A percentile compares a stretch with the other conserved stretches of the same genome.
phyloP scores from a whole-genome alignment of 2,888 invertebrate species.

The Athrips mouffetella region DNA sequence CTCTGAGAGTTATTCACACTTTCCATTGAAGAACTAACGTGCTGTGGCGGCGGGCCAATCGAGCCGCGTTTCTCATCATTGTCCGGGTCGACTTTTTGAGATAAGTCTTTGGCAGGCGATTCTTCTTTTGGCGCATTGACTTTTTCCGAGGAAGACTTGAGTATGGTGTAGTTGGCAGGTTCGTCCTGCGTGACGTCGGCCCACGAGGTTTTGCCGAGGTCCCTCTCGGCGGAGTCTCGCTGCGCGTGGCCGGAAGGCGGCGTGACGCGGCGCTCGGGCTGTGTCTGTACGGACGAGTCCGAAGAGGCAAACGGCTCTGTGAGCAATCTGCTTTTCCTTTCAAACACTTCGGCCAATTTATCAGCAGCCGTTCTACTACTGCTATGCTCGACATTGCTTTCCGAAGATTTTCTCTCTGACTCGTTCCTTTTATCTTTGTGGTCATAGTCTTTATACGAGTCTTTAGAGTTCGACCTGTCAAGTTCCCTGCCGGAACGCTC shows the following conservation, averaged over 20 bases:
- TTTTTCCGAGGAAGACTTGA: conserved; percentile 44
- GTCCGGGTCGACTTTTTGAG: conserved; percentile 25
- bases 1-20: conserved; percentile 32
- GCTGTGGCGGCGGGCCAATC: conserved; percentile 24
- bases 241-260: conserved; percentile 56
- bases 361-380: conserved; percentile 70
- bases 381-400: conserved; percentile 48
- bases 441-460: conserved; percentile 73
- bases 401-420: conserved; percentile 61
- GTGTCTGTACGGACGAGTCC: conserved; percentile 50
- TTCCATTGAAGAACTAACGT: conserved; percentile 21
- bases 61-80: conserved; percentile 37
- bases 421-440: conserved; percentile 74
- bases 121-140: conserved; percentile 40
- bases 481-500: conserved; percentile 63
- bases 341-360: conserved; percentile 70
- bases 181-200: conserved; percentile 71
- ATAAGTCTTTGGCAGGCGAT: conserved; percentile 31
- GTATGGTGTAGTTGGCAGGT: conserved; percentile 32
- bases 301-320: conserved; percentile 51
- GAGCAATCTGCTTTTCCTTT: conserved; percentile 66
- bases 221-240: conserved; percentile 70
- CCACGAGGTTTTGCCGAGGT: conserved; percentile 66
- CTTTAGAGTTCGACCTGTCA: conserved; percentile 70
- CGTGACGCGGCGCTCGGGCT: conserved; percentile 72